These are phyloP conservation scores for Ailuropoda melanoleuca DNA, from an alignment of 2,113 vertebrate species.

Conservation along the genomic window DNA sequence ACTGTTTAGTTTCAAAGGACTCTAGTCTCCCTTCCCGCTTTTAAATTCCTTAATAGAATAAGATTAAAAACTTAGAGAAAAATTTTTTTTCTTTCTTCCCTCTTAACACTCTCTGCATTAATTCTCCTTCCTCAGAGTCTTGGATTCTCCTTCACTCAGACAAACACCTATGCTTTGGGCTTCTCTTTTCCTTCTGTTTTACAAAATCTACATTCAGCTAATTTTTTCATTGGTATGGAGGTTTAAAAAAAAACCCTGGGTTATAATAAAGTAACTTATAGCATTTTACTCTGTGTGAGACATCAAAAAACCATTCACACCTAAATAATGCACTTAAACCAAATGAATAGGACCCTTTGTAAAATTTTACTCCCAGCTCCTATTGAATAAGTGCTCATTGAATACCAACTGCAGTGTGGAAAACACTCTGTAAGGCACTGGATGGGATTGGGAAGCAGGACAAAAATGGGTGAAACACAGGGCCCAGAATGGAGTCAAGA, in stretches of 20 bases:
- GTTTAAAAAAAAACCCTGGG: neutral
- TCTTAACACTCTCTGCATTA: neutral
- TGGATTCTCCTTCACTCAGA: neutral
- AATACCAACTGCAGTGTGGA: neutral
- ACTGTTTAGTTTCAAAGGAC: neutral
- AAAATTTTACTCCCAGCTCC: neutral
- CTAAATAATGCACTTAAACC: neutral
- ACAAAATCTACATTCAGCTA: neutral
- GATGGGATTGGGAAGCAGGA: neutral
- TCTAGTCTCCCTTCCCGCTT: neutral
- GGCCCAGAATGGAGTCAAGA: neutral
- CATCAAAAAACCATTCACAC: neutral
- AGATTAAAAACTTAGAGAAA: neutral
- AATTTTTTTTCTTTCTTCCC: neutral
- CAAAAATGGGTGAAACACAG: neutral
- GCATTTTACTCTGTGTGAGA: neutral
- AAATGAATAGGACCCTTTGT: neutral
- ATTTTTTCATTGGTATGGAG: neutral
- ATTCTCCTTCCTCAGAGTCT: neutral
- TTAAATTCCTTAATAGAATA: neutral
- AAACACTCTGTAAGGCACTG: neutral
- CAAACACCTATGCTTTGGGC: neutral
- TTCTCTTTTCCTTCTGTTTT: neutral
- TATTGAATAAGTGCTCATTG: neutral
- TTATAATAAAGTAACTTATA: neutral